Percentiles rank a stretch among this genome's conserved stretches.
phyloP scores from a whole-genome alignment of 1,140 invertebrate genomes.

The Ladona fulva region DNA sequence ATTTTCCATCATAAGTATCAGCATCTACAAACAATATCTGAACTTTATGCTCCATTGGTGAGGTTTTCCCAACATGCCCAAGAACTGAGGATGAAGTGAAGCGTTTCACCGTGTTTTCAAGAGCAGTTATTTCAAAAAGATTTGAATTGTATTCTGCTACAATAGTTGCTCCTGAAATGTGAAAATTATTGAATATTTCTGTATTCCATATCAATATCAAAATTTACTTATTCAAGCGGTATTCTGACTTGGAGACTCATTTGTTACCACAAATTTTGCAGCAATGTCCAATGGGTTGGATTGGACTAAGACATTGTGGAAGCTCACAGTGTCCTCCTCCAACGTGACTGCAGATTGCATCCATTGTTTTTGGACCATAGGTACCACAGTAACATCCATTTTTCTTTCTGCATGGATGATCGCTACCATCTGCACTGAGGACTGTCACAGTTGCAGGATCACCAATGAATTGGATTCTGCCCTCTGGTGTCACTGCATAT shows the following conservation, averaged over 20 bases:
- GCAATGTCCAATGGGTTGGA: background rate
- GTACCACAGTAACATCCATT: background rate
- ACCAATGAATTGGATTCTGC: background rate
- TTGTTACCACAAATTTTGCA: background rate
- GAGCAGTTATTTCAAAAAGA: background rate
- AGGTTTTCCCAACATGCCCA: background rate
- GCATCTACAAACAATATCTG: background rate
- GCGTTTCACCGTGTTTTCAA: background rate
- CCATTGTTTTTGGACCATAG: background rate
- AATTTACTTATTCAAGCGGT: background rate
- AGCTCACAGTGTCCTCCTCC: background rate
- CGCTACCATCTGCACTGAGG: background rate
- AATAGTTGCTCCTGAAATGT: background rate
- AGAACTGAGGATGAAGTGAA: background rate
- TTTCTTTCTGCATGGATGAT: background rate
- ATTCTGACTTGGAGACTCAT: background rate
- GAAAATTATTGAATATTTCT: background rate
- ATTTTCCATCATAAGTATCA: background rate
- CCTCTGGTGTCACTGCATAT: background rate
- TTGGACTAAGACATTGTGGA: background rate
- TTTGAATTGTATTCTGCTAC: background rate
- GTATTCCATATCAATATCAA: background rate
- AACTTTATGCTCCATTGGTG: background rate
- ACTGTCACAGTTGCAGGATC: background rate
- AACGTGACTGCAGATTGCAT: background rate